Base-by-base conservation (phyloP, 1,140 invertebrate genomes). In the Anagrus nilaparvatae region DNA sequence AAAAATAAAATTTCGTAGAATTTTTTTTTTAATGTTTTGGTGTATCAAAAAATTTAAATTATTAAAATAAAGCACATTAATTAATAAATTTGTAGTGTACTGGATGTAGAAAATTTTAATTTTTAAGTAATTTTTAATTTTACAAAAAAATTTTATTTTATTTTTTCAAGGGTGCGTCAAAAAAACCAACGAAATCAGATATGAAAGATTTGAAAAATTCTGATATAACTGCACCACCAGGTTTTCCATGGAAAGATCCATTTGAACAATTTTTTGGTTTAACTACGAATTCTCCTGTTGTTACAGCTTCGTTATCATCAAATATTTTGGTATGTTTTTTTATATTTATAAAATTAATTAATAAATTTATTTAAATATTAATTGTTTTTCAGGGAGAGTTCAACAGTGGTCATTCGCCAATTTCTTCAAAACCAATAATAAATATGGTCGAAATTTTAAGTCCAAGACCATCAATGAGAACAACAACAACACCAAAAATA, bases 181-280 rank as follows among this genome's bases (percentile, higher is more conserved):
- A n/a, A n/a, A n/a, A n/a, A n/a, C n/a, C n/a, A n/a, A n/a, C n/a
- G n/a, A n/a, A n/a, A n/a, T n/a, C n/a, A n/a, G n/a, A n/a, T n/a
- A n/a, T n/a, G n/a, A n/a, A n/a, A n/a, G n/a, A n/a, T n/a, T n/a
- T n/a, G n/a, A n/a, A n/a, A n/a, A n/a, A n/a, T n/a, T n/a, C n/a
- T n/a, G n/a, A n/a, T n/a, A n/a, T 60, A 14, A 61, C 58, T 17
- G 52, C 52, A 14, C 47, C 58, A 18, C 49, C 62, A n/a, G 57
- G 59, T 33, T 65, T 60, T 27, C 59, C 58, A 17, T 69, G 64
- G 63, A 60, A 58, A 40, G 61, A 69, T 55, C 59, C 64, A 5
- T 31, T 66, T 2, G 65, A 66, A 54, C 59, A 62, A 48, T 65
- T 67, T 40, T 66, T 69, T 37, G 63, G 64, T 12, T 59, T 68